Conservation (phyloP, 2,797 vertebrate genomes). For the Urosaurus nigricauda region DNA sequence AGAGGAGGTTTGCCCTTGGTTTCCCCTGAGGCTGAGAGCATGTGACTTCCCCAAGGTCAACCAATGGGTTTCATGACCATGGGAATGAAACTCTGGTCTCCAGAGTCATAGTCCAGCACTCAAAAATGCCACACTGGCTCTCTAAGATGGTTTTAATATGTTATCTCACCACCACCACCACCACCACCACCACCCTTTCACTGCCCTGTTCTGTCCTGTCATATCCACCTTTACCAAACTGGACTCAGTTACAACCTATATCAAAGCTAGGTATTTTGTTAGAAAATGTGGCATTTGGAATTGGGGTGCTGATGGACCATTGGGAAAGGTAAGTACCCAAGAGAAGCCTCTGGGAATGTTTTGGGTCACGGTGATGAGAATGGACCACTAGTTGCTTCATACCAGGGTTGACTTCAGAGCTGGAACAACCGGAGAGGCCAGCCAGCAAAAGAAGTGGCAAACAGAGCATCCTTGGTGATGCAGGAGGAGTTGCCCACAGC, state of each 20-base stretch:
- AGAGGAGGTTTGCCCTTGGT: too few relatives aligned
- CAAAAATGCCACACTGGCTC: too few relatives aligned
- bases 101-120: too few relatives aligned
- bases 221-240: neutral
- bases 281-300: neutral
- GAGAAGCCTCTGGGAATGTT: neutral
- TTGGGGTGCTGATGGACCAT: too few relatives aligned
- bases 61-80: too few relatives aligned
- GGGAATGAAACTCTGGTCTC: too few relatives aligned
- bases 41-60: too few relatives aligned
- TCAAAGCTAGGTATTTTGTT: neutral
- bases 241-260: too few relatives aligned
- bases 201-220: too few relatives aligned
- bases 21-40: too few relatives aligned
- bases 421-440: constrained; percentile 80
- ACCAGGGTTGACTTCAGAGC: constrained; percentile 89
- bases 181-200: too few relatives aligned
- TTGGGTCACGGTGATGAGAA: too few relatives aligned
- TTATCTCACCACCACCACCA: neutral
- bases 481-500: constrained; percentile 29
- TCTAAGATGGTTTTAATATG: neutral
- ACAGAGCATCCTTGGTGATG: constrained; percentile 89
- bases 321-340: neutral
- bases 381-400: constrained; percentile 46
- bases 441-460: constrained; percentile 81